Evolutionary conservation across 2,113 vertebrate species (phyloP).

Genomic region (Gobiocypris rarus): DNA sequence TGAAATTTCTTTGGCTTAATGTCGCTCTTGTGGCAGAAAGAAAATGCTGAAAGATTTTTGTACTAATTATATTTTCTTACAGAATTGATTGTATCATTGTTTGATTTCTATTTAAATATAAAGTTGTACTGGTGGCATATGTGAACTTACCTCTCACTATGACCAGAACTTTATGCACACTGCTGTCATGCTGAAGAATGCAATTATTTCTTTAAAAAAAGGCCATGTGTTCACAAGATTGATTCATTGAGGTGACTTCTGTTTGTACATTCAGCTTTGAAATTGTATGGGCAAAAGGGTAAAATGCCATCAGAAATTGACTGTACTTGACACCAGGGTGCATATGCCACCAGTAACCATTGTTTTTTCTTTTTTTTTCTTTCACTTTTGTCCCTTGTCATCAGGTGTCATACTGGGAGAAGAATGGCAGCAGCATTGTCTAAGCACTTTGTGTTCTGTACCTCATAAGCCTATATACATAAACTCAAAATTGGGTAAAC

Average conservation of each 20-base stretch:
- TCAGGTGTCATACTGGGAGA: slow-evolving; percentile 61
- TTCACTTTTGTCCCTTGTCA: slow-evolving; percentile 53
- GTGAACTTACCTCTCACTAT: not conserved
- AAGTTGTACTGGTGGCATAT: slow-evolving; percentile 48
- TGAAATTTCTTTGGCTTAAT: slow-evolving; percentile 57
- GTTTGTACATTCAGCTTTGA: not conserved
- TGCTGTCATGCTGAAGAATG: not conserved
- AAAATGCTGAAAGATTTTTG: slow-evolving; percentile 66
- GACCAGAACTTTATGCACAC: not conserved
- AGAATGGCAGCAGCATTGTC: slow-evolving; percentile 68
- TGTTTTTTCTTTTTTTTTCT: slow-evolving; percentile 52
- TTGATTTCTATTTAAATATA: slow-evolving; percentile 64
- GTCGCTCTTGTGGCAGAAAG: slow-evolving; percentile 68
- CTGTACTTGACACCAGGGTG: not conserved
- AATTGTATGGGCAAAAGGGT: not conserved
- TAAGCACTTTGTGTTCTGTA: slow-evolving; percentile 81
- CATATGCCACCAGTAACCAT: slow-evolving; percentile 37
- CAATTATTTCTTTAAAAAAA: not conserved
- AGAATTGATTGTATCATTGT: slow-evolving; percentile 69
- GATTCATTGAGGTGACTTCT: not conserved
- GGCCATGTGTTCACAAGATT: not conserved
- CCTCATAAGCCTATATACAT: slow-evolving; percentile 76
- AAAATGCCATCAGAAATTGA: not conserved
- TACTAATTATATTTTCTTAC: slow-evolving; percentile 81
- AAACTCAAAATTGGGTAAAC: slow-evolving; percentile 62